Base-by-base conservation (phyloP, 2,113 vertebrate genomes). In the Thamnophis sirtalis region DNA sequence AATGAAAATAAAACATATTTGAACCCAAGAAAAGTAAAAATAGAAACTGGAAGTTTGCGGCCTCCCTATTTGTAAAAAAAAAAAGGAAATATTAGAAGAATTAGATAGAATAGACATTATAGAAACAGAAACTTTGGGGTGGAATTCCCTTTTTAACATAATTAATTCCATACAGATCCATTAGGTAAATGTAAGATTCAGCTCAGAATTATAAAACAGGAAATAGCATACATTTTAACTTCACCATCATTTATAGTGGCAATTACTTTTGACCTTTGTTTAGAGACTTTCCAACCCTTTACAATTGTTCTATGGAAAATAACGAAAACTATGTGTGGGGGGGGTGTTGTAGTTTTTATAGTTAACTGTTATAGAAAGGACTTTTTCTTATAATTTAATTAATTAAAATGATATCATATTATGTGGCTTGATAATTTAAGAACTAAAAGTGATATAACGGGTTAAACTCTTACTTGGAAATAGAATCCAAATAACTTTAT, bases 121-220 rank as follows among this genome's bases (percentile, higher is more conserved):
- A 88, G 24, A n/a, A 22, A 53, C 21, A 91, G 51, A 84, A 56
- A 91, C 33, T 4, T 26, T 53, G 7, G 48, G 15, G 6, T 85
- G 84, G n/a, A 85, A 60, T 53, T 88, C 68, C 53, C 24, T 85
- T 24, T 54, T 91, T 84, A 84, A 43, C 88, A 93, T n/a, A n/a
- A n/a, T 88, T 88, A 86, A 84, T 55, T 63, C 85, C 56, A 33
- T 19, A 19, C 87, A 93, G 88, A 43, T 94, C 93, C 93, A 51
- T 87, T 89, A 93, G 56, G 49, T 92, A 94, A 95, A 94, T 63
- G 15, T 93, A 93, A 84, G 33, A 89, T 94, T 94, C 56, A 92
- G 95, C 93, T 92, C 88, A 94, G 92, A 96, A 95, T 89, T 94
- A 96, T 92, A 92, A 92, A 63, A 92, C 92, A 93, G 88, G 92